Conservation (phyloP, 2,797 vertebrate genomes). For the Rhincodon typus region DNA sequence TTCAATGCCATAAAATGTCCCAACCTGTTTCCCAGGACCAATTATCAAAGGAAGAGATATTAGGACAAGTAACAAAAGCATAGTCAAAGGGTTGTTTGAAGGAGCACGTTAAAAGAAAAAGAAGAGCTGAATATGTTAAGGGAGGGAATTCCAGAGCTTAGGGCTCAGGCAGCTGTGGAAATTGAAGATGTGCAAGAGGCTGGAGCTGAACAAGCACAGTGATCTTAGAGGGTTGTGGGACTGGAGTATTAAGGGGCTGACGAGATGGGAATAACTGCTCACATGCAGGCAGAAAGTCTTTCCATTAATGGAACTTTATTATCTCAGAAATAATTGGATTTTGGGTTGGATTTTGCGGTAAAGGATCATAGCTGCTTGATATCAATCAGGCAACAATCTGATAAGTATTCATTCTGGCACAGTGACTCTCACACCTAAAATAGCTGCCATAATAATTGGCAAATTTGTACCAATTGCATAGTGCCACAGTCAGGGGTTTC, state of each 20-base stretch:
- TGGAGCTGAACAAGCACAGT: background rate
- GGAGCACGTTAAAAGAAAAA: background rate
- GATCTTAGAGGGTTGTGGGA: background rate
- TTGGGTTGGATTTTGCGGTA: background rate
- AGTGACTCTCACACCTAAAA: background rate
- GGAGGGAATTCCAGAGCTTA: background rate
- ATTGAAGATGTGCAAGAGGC: background rate
- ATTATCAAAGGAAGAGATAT: background rate
- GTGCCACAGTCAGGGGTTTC: slow-evolving; percentile 6
- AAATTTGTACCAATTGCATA: background rate
- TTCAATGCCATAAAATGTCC: background rate
- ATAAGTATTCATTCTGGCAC: slow-evolving; percentile 12
- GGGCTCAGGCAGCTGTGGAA: background rate
- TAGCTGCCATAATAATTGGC: slow-evolving; percentile 2
- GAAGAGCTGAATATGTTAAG: background rate
- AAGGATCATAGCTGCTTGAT: background rate
- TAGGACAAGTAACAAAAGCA: background rate
- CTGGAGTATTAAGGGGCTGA: background rate
- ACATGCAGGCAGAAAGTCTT: too few species aligned
- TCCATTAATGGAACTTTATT: background rate
- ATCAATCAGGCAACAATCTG: background rate
- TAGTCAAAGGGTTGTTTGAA: background rate
- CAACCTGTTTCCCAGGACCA: background rate
- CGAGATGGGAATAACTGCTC: background rate
- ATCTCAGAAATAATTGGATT: background rate